Percentiles rank a stretch among this genome's conserved stretches.
Evolutionary conservation across 2,113 vertebrate species (phyloP).

Genomic region (Stigmatopora nigra): DNA sequence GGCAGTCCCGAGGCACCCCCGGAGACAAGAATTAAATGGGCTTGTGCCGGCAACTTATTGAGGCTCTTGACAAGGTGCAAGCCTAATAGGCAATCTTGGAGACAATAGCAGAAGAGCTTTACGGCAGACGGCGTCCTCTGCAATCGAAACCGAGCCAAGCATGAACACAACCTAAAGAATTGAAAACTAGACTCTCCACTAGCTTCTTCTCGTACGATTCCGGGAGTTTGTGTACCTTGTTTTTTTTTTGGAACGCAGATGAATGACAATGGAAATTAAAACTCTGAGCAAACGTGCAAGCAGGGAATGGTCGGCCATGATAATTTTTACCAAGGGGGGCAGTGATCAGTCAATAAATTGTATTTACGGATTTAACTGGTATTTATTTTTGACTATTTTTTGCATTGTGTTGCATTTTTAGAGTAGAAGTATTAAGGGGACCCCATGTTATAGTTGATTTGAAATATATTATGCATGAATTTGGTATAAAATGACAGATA

Average conservation of each 20-base stretch:
- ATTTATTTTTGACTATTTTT: too few species aligned
- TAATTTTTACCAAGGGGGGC: too few species aligned
- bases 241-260: neutral
- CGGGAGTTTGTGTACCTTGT: conserved; percentile 2
- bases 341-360: too few species aligned
- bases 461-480: too few species aligned
- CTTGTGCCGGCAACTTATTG: conserved; percentile 41
- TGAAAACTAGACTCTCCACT: conserved; percentile 1
- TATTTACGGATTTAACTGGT: too few species aligned
- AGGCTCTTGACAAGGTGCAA: conserved; percentile 44
- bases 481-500: too few species aligned
- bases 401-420: too few species aligned
- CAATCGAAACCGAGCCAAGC: conserved; percentile 32
- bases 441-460: too few species aligned
- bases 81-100: conserved; percentile 58
- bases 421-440: too few species aligned
- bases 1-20: conserved; percentile 32
- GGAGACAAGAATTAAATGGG: conserved; percentile 28
- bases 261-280: conserved; percentile 16
- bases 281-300: neutral
- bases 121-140: conserved; percentile 1
- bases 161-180: conserved; percentile 10
- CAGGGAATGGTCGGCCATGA: neutral
- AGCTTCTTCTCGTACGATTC: neutral
- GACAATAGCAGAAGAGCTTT: conserved; percentile 27